Evolutionary conservation across 2,113 vertebrate species (phyloP).

Genomic region (Leptobrachium leishanense): DNA sequence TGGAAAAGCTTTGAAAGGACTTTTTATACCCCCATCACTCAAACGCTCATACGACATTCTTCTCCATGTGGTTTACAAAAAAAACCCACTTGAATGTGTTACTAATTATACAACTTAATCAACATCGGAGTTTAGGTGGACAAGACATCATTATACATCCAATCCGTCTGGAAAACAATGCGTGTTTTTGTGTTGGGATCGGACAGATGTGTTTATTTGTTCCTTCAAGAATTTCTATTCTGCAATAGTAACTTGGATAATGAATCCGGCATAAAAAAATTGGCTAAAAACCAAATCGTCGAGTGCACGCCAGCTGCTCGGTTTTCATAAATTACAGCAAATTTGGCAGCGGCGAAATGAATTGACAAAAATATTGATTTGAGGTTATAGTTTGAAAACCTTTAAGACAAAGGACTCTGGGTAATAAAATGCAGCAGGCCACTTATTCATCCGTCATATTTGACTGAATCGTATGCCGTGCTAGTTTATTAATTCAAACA

Average conservation of each 20-base stretch:
- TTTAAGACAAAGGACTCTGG: too few relatives aligned
- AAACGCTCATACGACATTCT: too few relatives aligned
- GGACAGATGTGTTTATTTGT: slow-evolving; percentile 8
- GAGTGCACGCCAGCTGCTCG: background rate
- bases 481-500: too few relatives aligned
- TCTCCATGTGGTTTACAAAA: too few relatives aligned
- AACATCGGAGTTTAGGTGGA: background rate
- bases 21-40: too few relatives aligned
- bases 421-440: too few relatives aligned
- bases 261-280: background rate
- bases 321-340: background rate
- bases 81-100: too few relatives aligned
- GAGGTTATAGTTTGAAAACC: too few relatives aligned
- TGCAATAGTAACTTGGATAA: background rate
- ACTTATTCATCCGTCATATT: too few relatives aligned
- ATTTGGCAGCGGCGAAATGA: background rate
- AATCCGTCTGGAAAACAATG: background rate
- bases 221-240: background rate
- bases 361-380: slow-evolving; percentile 1
- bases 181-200: background rate
- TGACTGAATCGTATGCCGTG: too few relatives aligned
- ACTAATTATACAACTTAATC: background rate
- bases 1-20: too few relatives aligned
- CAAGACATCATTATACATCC: background rate
- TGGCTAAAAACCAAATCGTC: background rate